Percentiles rank a stretch among this genome's conserved stretches.
phyloP scores from a whole-genome alignment of 2,113 vertebrate genomes.

The Lontra canadensis region DNA sequence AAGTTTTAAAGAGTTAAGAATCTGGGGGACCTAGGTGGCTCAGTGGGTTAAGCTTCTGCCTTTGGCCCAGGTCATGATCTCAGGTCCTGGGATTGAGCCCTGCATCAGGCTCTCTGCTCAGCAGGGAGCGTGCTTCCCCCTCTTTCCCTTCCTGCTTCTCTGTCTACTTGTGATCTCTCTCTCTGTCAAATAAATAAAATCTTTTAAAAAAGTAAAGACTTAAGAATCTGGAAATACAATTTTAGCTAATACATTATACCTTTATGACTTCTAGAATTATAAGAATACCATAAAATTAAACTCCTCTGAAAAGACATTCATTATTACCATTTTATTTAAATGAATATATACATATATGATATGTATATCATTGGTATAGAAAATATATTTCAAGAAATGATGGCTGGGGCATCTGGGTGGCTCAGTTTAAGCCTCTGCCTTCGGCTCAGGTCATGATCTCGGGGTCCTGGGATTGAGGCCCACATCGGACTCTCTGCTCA shows the following conservation, averaged over 20 bases:
- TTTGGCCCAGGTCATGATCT: too few relatives aligned
- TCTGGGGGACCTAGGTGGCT: neutral
- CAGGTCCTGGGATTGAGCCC: too few relatives aligned
- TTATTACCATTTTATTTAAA: neutral
- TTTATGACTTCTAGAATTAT: slow-evolving; percentile 2
- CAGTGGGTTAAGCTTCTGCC: too few relatives aligned
- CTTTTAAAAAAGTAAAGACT: neutral
- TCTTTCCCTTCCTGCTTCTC: too few relatives aligned
- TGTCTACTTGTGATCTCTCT: too few relatives aligned
- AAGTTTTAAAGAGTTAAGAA: neutral
- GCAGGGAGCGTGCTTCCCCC: too few relatives aligned
- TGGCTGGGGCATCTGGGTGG: neutral
- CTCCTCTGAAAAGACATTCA: neutral
- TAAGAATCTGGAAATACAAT: neutral
- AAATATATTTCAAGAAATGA: neutral
- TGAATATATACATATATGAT: neutral
- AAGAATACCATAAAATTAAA: neutral
- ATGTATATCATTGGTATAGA: neutral
- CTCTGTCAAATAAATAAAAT: too few relatives aligned
- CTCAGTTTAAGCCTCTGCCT: too few relatives aligned
- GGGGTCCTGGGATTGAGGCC: too few relatives aligned
- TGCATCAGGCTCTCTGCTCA: too few relatives aligned
- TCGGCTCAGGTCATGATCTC: too few relatives aligned
- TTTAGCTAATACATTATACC: neutral
- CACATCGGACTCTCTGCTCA: too few relatives aligned